phyloP scores from a whole-genome alignment of 2,888 invertebrate genomes.

The Lysandra bellargus region DNA sequence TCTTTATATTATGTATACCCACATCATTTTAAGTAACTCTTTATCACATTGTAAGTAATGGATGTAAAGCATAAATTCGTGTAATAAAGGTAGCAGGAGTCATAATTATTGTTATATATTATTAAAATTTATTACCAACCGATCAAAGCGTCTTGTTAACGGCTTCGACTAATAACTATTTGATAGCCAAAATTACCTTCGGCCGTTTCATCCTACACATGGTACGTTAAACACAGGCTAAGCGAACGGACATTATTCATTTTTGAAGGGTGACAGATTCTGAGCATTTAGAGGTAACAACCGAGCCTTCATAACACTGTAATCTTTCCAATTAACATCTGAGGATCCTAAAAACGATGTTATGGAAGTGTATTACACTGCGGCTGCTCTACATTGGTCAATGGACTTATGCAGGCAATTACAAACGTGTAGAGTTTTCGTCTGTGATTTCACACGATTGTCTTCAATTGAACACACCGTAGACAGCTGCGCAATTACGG shows the following conservation, averaged over 20 bases:
- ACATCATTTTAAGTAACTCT: background rate
- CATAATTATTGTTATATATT: conserved; percentile 12
- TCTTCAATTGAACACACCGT: no score
- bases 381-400: no score
- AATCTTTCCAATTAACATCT: background rate
- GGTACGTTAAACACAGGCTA: conserved; percentile 48
- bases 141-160: conserved; percentile 34
- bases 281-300: conserved; percentile 67
- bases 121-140: conserved; percentile 26
- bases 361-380: background rate
- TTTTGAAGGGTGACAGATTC: conserved; percentile 65
- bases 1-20: no score
- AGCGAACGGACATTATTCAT: conserved; percentile 70
- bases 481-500: no score
- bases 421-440: no score
- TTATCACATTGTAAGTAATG: background rate
- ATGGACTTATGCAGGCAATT: no score
- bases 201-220: conserved; percentile 44
- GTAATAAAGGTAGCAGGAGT: conserved; percentile 15
- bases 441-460: no score
- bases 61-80: conserved; percentile 9
- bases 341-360: background rate
- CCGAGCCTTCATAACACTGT: conserved; percentile 54
- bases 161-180: conserved; percentile 45
- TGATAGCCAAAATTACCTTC: conserved; percentile 47